Conservation (phyloP, 1,140 invertebrate genomes). For the Nomia melanderi region DNA sequence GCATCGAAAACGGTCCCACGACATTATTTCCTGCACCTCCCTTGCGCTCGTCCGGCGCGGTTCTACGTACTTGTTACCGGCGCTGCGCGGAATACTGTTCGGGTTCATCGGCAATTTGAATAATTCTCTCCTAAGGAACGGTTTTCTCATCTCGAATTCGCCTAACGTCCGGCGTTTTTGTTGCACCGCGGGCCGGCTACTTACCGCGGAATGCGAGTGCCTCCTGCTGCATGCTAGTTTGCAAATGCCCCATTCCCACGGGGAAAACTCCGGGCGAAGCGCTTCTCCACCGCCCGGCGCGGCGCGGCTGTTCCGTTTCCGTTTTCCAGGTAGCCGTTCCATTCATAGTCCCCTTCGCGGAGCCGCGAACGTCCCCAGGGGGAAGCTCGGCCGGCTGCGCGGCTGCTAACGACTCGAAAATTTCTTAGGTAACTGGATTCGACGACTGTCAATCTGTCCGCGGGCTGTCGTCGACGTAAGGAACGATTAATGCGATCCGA, state of each 20-base stretch:
- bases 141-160: slow-evolving; percentile 72
- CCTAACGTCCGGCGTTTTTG: slow-evolving; percentile 68
- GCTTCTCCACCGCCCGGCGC: background rate
- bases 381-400: background rate
- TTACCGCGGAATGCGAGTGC: slow-evolving; percentile 43
- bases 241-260: slow-evolving; percentile 38
- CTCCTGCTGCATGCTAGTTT: slow-evolving; percentile 36
- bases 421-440: too few species aligned
- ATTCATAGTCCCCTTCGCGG: background rate
- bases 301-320: background rate
- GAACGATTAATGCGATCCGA: too few species aligned
- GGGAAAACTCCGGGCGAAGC: slow-evolving; percentile 20
- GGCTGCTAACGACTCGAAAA: background rate
- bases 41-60: background rate
- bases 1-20: slow-evolving; percentile 74
- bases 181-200: slow-evolving; percentile 33
- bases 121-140: slow-evolving; percentile 70
- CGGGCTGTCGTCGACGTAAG: too few species aligned
- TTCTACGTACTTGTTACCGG: slow-evolving; percentile 63
- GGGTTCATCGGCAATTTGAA: slow-evolving; percentile 74
- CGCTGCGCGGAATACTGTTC: slow-evolving; percentile 46
- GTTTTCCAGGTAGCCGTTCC: slow-evolving; percentile 20
- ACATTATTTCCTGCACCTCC: slow-evolving; percentile 71
- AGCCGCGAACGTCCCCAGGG: background rate
- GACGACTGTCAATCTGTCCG: too few species aligned